Conservation (phyloP, 2,113 vertebrate species). For the Ellobius talpinus region DNA sequence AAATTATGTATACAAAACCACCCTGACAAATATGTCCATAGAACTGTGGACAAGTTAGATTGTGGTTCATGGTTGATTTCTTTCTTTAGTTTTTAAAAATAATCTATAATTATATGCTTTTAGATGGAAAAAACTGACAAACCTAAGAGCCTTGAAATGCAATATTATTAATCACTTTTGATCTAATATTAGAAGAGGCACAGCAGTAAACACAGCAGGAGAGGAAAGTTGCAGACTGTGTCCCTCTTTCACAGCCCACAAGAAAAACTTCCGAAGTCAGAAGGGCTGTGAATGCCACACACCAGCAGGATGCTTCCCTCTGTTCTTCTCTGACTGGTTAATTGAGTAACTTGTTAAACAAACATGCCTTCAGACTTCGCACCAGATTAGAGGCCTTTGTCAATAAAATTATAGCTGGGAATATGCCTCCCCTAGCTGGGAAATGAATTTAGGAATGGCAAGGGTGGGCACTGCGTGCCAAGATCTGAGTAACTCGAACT, state of each 20-base stretch:
- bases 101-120: slow-evolving; percentile 72
- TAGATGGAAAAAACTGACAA: slow-evolving; percentile 57
- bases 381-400: slow-evolving; percentile 73
- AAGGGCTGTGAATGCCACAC: not conserved
- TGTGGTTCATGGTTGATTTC: slow-evolving; percentile 27
- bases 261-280: not conserved
- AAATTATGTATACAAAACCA: not conserved
- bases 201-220: slow-evolving; percentile 55
- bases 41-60: not conserved
- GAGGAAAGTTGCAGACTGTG: not conserved
- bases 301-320: slow-evolving; percentile 67
- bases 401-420: slow-evolving; percentile 70
- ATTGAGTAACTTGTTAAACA: slow-evolving; percentile 75
- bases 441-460: slow-evolving; percentile 66
- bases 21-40: not conserved
- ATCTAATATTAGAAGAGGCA: slow-evolving; percentile 65
- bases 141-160: slow-evolving; percentile 37
- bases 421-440: slow-evolving; percentile 35
- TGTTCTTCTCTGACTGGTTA: slow-evolving; percentile 62
- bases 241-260: not conserved
- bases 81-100: slow-evolving; percentile 61
- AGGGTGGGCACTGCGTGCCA: not conserved
- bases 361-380: slow-evolving; percentile 72
- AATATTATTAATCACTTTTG: slow-evolving; percentile 60
- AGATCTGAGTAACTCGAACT: slow-evolving; percentile 36